Evolutionary conservation across 35 echinoderm and acorn worm species (phyloP), one percentile per base, ranked within the genome.

Genomic region (Ophiothrix spiculata): DNA sequence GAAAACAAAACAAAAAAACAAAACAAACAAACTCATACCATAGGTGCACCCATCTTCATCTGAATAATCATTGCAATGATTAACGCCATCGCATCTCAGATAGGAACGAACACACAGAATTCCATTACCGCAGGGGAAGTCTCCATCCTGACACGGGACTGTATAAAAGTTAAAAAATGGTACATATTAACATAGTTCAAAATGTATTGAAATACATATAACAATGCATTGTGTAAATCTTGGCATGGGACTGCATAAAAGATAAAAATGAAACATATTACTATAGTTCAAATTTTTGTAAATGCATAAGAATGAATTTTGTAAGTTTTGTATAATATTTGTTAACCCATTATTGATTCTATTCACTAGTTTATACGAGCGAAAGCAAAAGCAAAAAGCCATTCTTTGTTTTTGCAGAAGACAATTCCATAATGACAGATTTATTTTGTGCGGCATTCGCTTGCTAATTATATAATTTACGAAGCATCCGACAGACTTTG

Each of bases 51-150:
- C 77, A 64, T 1, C 4, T 41, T 88, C 86, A 6, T 88, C 86
- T 35, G 77, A 81, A 32, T 60, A 80, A 54, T 88, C 86, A 12
- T 31, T 34, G 21, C 86, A 88, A 39, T 88, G 86, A 17, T 81
- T 80, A 15, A 88, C 81, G 12, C 86, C 86, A 64, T 88, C 86
- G 32, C 86, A 88, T 0, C 38, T 17, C 35, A 81, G 31, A 38
- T 56, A 88, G 23, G 37, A 17, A 31, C 81, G 56, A 19, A 88
- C 31, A 39, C 86, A 88, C 13, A 36, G 77, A 6, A 29, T 23
- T 4, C 78, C 49, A n/a, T 21, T 64, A 0, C 17, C 46, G 40
- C 86, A 88, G 1, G 1, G 1, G 37, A 80, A 80, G 33, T 80
- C 78, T n/a, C 33, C 78, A 28, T 37, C 78, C 23, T 23, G 29